phyloP scores from a whole-genome alignment of 35 echinoderm and acorn worm species.

The Strongylocentrotus purpuratus region DNA sequence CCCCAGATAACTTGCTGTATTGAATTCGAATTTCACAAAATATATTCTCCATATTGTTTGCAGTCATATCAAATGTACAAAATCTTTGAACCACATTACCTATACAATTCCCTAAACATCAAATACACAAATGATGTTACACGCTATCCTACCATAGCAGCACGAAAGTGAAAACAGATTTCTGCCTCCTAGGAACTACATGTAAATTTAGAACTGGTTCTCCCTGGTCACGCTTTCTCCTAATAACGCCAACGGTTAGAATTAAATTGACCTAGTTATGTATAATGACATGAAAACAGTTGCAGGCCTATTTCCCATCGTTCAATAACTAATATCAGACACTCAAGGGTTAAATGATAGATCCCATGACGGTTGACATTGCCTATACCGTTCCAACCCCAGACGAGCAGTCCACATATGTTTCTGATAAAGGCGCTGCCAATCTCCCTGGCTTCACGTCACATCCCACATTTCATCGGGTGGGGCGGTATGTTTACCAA shows the following conservation, averaged over 20 bases:
- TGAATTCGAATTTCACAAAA: no score
- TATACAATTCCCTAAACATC: background rate
- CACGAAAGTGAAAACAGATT: background rate
- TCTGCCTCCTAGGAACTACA: background rate
- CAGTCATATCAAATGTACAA: no score
- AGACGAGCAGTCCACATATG: conserved; percentile 1
- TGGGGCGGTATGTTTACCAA: conserved; percentile 25
- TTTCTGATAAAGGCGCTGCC: conserved; percentile 15
- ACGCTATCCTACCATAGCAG: background rate
- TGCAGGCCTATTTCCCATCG: background rate
- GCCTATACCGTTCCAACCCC: background rate
- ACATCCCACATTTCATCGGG: conserved; percentile 28
- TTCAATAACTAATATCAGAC: conserved; percentile 13
- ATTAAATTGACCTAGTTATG: background rate
- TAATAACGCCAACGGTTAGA: background rate
- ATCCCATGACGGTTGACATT: background rate
- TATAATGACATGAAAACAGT: background rate
- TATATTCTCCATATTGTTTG: no score
- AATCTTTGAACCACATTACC: no score
- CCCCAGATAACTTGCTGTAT: background rate
- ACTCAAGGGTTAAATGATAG: background rate
- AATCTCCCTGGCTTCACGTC: background rate
- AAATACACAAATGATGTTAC: background rate
- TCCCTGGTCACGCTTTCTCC: background rate
- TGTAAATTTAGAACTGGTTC: background rate